These are phyloP conservation scores for Dendronephthya gigantea DNA, from an alignment of 64 coral and sea anemone species.

Conservation along the genomic window DNA sequence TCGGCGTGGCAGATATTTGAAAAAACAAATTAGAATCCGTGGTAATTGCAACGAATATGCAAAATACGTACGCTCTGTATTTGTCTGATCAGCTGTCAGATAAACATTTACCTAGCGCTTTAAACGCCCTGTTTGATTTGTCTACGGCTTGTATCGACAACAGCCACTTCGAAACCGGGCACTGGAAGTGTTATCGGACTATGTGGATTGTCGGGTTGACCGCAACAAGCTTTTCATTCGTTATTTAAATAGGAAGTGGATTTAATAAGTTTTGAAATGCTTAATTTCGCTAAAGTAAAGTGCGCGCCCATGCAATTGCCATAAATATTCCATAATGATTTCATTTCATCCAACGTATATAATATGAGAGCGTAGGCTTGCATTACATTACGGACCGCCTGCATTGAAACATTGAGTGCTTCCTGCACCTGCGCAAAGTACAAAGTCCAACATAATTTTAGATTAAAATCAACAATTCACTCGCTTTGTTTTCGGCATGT, in stretches of 20 bases:
- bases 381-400: neutral
- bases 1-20: neutral
- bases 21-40: neutral
- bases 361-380: neutral
- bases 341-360: neutral
- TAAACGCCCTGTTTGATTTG: neutral
- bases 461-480: neutral
- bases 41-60: constrained; percentile 2
- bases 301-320: neutral
- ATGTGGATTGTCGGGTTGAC: neutral
- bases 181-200: neutral
- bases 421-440: neutral
- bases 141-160: neutral
- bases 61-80: neutral
- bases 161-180: neutral
- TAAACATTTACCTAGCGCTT: neutral
- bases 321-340: neutral
- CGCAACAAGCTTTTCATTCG: neutral
- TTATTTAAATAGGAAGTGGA: neutral
- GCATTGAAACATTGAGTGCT: neutral
- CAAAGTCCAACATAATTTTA: neutral
- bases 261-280: neutral
- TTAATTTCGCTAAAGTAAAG: neutral
- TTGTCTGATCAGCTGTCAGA: neutral
- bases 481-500: neutral